Evolutionary conservation across 2,888 invertebrate species (phyloP), one percentile per base, ranked within the genome.

Genomic region (Rhagonycha lutea): DNA sequence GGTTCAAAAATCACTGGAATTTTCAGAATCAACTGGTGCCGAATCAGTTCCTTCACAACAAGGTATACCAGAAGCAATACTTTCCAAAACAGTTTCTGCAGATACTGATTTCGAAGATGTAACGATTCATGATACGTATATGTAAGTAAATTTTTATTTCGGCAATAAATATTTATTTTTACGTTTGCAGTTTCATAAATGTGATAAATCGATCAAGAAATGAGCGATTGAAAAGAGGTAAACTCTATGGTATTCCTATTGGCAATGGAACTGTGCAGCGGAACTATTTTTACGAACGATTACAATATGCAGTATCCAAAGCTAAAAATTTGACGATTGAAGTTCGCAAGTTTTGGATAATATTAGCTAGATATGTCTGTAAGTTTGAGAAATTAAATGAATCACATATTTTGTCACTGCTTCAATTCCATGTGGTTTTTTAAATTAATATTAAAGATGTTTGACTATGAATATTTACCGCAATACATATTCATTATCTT

Each of bases 291-390:
- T 86, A 89, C 72, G 83, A 84, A 76, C 91, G 90, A 87, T 88
- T 96, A 76, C 89, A 89, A 78, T 91, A 92, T 83, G 90, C 94
- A 76, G 87, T 95, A 75, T 91, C 91, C 77, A 83, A 86, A 79
- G 93, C 93, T 12, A 92, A 93, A 78, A 97, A 97, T 83, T 88
- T 95, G 80, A 90, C 91, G 80, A 92, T 96, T 81, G 97, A 97
- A 90, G 92, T 96, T 86, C 97, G 97, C 32, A 94, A 92, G 88
- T 89, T 96, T 77, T 96, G 95, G 92, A 90, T 91, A 77, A 95
- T 94, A 86, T 89, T 96, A 84, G 94, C 93, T 72, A n/a, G 94
- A 94, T 88, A 90, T 95, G 88, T 95, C 80, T 87, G 90, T 90
- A 86, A 85, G 84, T 82, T 12, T 72, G 32, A 68, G 11, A 29